Conservation (phyloP, 2,113 vertebrate species). For the Melanocharis versteri region DNA sequence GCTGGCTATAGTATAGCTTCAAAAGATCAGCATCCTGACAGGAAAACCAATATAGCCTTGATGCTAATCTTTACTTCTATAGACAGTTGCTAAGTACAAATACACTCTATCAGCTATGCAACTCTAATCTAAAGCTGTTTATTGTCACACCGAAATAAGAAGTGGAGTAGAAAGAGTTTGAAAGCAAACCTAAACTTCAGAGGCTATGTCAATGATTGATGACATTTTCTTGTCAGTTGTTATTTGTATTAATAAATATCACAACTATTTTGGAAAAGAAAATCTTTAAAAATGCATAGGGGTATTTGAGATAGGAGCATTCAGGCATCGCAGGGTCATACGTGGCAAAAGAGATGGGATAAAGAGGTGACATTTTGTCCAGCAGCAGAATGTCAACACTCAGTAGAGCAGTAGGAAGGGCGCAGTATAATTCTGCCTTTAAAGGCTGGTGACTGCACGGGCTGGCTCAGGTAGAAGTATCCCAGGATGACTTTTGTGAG, state of each 20-base stretch:
- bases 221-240: not conserved
- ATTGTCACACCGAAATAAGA: not conserved
- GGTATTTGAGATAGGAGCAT: not conserved
- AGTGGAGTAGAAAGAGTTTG: not conserved
- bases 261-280: not conserved
- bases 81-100: not conserved
- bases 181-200: not conserved
- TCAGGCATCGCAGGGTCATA: not conserved
- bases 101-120: not conserved
- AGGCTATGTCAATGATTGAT: not conserved
- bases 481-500: not conserved
- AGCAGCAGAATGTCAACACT: not conserved
- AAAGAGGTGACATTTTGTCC: not conserved
- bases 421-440: not conserved
- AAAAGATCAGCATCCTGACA: not conserved
- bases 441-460: not conserved
- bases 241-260: not conserved
- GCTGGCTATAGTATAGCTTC: not conserved
- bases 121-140: conserved; percentile 12
- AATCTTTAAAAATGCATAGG: not conserved
- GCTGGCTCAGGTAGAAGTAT: not conserved
- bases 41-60: not conserved
- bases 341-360: not conserved
- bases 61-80: conserved; percentile 19
- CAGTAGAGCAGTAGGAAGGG: not conserved